These are phyloP conservation scores for Antheraea yamamai DNA, from an alignment of 2,888 invertebrate genomes.

Conservation along the genomic window DNA sequence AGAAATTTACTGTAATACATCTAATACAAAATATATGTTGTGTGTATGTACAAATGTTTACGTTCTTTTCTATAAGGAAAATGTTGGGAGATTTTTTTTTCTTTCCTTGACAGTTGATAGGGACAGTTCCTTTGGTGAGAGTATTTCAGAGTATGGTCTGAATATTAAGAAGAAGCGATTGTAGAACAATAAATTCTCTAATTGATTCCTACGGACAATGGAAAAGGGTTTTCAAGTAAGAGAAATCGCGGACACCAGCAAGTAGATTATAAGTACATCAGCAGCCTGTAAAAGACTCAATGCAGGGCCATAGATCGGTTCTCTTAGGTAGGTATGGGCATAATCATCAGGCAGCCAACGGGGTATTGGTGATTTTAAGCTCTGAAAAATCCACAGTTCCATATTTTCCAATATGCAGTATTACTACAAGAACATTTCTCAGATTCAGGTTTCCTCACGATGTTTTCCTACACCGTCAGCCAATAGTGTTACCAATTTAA, in stretches of 20 bases:
- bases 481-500: too few relatives aligned
- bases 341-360: too few relatives aligned
- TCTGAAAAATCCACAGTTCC: too few relatives aligned
- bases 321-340: too few relatives aligned
- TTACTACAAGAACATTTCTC: too few relatives aligned
- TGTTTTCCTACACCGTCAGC: too few relatives aligned
- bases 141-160: background rate
- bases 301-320: too few relatives aligned
- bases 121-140: slow-evolving; percentile 20
- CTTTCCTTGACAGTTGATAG: slow-evolving; percentile 25
- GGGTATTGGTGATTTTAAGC: too few relatives aligned
- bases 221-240: background rate
- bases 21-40: background rate
- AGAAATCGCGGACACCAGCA: background rate
- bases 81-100: slow-evolving; percentile 22
- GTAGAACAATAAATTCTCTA: background rate
- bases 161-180: slow-evolving; percentile 6
- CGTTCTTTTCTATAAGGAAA: slow-evolving; percentile 21
- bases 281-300: too few relatives aligned
- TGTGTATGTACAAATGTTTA: slow-evolving; percentile 17
- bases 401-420: too few relatives aligned
- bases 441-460: too few relatives aligned
- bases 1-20: slow-evolving; percentile 10
- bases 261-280: too few relatives aligned
- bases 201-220: background rate